Conservation (phyloP, 2,888 invertebrate species). For the Xestia c-nigrum region DNA sequence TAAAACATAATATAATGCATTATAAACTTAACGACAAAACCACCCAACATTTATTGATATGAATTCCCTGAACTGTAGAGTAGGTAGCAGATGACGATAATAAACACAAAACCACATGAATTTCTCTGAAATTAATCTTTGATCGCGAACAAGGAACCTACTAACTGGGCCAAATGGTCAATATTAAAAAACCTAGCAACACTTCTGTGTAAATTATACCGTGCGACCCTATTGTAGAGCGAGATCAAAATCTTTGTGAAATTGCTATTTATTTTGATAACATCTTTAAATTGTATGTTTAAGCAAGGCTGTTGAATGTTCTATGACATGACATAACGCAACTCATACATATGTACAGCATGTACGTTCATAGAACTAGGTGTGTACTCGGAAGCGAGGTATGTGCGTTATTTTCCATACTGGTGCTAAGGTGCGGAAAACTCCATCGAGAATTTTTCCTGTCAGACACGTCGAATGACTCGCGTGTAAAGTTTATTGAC, state of each 20-base stretch:
- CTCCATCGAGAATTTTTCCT: slow-evolving; percentile 8
- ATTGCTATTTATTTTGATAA: slow-evolving; percentile 53
- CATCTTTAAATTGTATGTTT: slow-evolving; percentile 56
- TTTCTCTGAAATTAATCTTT: slow-evolving; percentile 50
- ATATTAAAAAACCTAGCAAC: slow-evolving; percentile 49
- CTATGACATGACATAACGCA: slow-evolving; percentile 34
- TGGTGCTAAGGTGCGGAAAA: slow-evolving; percentile 33
- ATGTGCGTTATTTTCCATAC: slow-evolving; percentile 36
- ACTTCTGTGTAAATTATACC: slow-evolving; percentile 54
- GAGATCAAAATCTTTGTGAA: slow-evolving; percentile 61
- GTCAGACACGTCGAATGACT: background rate
- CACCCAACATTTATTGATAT: slow-evolving; percentile 30
- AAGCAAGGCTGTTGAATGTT: slow-evolving; percentile 27
- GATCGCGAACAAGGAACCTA: slow-evolving; percentile 52
- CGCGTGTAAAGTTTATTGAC: slow-evolving; percentile 13
- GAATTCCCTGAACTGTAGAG: slow-evolving; percentile 34
- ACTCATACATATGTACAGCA: slow-evolving; percentile 17
- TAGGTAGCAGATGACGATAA: slow-evolving; percentile 32
- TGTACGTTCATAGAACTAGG: slow-evolving; percentile 28
- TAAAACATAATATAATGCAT: slow-evolving; percentile 16
- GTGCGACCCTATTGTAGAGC: slow-evolving; percentile 63
- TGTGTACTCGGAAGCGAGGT: slow-evolving; percentile 51
- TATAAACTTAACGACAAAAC: slow-evolving; percentile 23
- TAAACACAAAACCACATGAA: slow-evolving; percentile 38
- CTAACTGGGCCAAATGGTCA: slow-evolving; percentile 46